These are phyloP conservation scores for Enteromius viviparus DNA, from an alignment of 2,797 vertebrate species.

Conservation along the genomic window DNA sequence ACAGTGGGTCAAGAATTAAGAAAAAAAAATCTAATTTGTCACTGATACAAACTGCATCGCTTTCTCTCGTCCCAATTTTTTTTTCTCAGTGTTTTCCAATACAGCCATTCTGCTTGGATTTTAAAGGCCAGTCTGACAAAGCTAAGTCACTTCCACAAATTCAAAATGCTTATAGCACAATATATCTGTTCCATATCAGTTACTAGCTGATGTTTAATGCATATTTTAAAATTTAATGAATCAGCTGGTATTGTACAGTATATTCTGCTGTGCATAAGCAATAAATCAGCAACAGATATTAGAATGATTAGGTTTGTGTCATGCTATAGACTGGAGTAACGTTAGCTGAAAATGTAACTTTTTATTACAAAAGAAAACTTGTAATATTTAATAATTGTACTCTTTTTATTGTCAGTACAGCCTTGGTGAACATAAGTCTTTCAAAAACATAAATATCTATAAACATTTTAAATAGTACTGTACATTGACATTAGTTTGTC, in stretches of 20 bases:
- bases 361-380: background rate
- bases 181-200: background rate
- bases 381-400: background rate
- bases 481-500: too few relatives aligned
- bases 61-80: background rate
- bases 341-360: background rate
- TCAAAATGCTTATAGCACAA: background rate
- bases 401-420: background rate
- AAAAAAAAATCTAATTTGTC: conserved; percentile 46
- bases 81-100: background rate
- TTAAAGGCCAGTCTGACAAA: conserved; percentile 1
- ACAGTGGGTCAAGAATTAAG: conserved; percentile 50
- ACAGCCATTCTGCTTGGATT: conserved; percentile 1
- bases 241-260: background rate
- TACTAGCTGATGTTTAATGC: background rate
- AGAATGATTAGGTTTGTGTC: background rate
- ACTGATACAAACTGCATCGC: conserved; percentile 16
- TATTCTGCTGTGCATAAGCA: background rate
- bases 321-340: background rate
- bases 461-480: too few relatives aligned
- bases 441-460: background rate
- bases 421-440: background rate
- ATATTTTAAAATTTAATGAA: background rate
- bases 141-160: conserved; percentile 1
- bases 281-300: background rate